Evolutionary conservation across 1,140 invertebrate species (phyloP).

Genomic region (Listronotus bonariensis): DNA sequence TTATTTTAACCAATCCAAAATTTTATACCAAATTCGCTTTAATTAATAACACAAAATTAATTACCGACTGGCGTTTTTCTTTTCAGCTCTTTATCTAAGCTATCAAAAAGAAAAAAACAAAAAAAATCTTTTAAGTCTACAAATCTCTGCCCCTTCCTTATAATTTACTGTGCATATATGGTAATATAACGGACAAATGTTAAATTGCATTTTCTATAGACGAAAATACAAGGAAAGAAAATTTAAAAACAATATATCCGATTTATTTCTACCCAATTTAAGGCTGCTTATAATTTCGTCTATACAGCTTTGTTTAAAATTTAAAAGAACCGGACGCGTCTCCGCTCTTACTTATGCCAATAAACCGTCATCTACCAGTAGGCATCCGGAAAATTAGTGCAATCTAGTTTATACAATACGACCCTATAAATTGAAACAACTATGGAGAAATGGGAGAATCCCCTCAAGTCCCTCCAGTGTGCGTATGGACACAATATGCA

Average conservation of each 20-base stretch:
- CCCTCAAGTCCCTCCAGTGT: slow-evolving; percentile 33
- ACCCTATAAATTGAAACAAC: slow-evolving; percentile 28
- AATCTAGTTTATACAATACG: slow-evolving; percentile 28
- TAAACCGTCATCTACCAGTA: slow-evolving; percentile 38
- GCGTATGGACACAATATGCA: slow-evolving; percentile 42
- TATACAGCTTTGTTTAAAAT: slow-evolving; percentile 26
- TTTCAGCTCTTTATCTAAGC: too few relatives aligned
- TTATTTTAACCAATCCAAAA: too few relatives aligned
- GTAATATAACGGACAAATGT: too few relatives aligned
- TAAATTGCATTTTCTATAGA: too few relatives aligned
- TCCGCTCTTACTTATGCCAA: slow-evolving; percentile 28
- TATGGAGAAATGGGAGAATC: slow-evolving; percentile 33
- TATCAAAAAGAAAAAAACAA: too few relatives aligned
- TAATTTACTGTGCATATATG: too few relatives aligned
- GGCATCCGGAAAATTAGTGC: slow-evolving; percentile 34
- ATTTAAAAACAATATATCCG: slow-evolving; percentile 13
- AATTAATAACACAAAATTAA: too few relatives aligned
- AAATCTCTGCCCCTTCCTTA: too few relatives aligned
- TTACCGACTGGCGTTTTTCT: too few relatives aligned
- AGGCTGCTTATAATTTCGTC: slow-evolving; percentile 25
- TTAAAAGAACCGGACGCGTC: slow-evolving; percentile 30
- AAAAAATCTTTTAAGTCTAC: too few relatives aligned
- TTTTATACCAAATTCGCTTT: too few relatives aligned
- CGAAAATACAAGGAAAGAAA: not conserved
- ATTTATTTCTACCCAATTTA: slow-evolving; percentile 20